Percentiles rank a stretch among this genome's conserved stretches.
phyloP scores from a whole-genome alignment of 2,797 vertebrate genomes.

The Xenops minutus region DNA sequence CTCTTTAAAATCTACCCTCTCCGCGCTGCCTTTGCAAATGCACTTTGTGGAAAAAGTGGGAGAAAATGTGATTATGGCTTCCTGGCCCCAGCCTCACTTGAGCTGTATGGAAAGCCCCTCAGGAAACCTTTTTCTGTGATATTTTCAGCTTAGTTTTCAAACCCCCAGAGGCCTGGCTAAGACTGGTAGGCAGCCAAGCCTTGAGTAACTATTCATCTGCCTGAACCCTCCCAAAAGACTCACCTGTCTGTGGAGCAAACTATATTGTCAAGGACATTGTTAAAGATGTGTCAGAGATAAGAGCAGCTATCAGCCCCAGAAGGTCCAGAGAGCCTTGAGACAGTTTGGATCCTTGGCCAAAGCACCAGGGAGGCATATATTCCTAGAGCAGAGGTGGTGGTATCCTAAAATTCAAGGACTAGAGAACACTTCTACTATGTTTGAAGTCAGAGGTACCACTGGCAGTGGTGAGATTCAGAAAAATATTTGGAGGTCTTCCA shows the following conservation, averaged over 20 bases:
- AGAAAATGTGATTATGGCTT: neutral
- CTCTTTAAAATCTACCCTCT: neutral
- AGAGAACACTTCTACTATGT: neutral
- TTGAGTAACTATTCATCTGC: neutral
- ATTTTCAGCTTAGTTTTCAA: neutral
- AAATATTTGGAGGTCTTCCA: neutral
- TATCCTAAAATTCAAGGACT: neutral
- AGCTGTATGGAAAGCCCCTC: neutral
- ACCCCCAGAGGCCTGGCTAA: neutral
- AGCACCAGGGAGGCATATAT: neutral
- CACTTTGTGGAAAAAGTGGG: neutral
- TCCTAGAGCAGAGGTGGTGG: neutral
- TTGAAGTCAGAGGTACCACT: neutral
- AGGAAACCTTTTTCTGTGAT: neutral
- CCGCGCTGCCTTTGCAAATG: neutral
- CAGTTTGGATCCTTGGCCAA: neutral
- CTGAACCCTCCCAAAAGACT: neutral
- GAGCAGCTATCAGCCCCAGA: neutral
- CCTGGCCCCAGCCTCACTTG: neutral
- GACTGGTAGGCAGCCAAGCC: neutral
- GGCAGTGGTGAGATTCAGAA: neutral
- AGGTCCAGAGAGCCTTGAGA: neutral
- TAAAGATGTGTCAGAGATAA: neutral
- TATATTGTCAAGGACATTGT: neutral
- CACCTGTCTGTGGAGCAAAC: neutral